Evolutionary conservation across 2,113 vertebrate genomes (phyloP), one percentile per base, ranked within the genome.

Genomic region (Sander vitreus): DNA sequence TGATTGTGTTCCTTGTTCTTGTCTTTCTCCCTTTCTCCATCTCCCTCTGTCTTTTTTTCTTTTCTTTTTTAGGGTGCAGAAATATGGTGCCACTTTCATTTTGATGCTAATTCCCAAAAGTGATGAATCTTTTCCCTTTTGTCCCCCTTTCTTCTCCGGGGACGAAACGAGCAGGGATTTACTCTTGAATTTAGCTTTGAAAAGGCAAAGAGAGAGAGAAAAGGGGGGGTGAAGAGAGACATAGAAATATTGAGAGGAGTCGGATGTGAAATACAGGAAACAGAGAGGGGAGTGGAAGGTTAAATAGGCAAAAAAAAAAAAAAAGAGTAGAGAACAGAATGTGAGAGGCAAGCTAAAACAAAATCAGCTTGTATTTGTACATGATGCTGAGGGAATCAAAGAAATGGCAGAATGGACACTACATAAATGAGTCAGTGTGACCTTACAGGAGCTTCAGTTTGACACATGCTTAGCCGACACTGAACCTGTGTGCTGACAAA

Each of bases 61-160:
- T 67, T 74, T 75, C 53, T 70, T 70, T 66, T 84, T 84, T 54
- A 62, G 62, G 80, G 51, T 78, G 73, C 84, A 88, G 92, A 94
- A 95, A 95, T 95, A 95, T 93, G 92, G 93, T 93, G 90, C 93
- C 90, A 86, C 85, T 95, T 95, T 96, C 94, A 95, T 96, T 96
- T 94, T 95, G 94, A 95, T 95, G 95, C 94, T 93, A 96, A 96
- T 96, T 94, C 90, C 78, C 91, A 93, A 95, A 95, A 94, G 95
- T 95, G 95, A 95, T 96, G 94, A 96, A 95, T 96, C 95, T 96
- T 94, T 95, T 92, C 86, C 86, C 92, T 91, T 94, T 94, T 95
- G 92, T 94, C 55, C 59, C 66, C 75, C 70, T 92, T 93, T 93
- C 91, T 93, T 89, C 83, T 90, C 73, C 39, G 75, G 77, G 89